Conservation (phyloP, 2,888 invertebrate genomes). For the Polydrusus cervinus region DNA sequence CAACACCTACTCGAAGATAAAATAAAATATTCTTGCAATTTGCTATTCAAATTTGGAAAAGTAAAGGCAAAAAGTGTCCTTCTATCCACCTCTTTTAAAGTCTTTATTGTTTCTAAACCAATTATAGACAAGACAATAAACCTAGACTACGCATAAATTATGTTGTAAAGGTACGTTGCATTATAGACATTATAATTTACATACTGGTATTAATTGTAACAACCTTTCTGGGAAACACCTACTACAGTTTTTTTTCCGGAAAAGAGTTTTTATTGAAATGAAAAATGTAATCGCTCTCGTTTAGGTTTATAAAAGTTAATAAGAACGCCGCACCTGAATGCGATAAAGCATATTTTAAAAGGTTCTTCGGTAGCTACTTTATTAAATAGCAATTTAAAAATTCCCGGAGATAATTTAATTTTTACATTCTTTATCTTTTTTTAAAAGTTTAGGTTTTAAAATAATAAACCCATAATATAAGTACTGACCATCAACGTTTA, state of each 20-base stretch:
- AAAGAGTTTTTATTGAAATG: constrained; percentile 5
- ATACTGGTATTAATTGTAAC: constrained; percentile 27
- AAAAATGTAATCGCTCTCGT: constrained; percentile 23
- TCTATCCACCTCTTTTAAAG: not conserved
- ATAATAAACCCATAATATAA: too few relatives aligned
- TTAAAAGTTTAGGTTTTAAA: not conserved
- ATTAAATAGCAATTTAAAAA: not conserved
- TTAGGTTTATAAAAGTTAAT: constrained; percentile 5
- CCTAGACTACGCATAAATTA: constrained; percentile 20
- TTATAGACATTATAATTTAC: constrained; percentile 25
- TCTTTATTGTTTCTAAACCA: constrained; percentile 19
- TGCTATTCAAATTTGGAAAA: not conserved
- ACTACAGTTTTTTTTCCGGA: constrained; percentile 23
- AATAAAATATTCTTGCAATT: not conserved
- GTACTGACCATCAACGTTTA: too few relatives aligned
- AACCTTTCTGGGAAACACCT: constrained; percentile 35
- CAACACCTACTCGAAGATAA: not conserved
- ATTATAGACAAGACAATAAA: constrained; percentile 43
- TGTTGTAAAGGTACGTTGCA: constrained; percentile 13
- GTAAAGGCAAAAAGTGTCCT: constrained; percentile 9
- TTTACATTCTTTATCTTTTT: not conserved
- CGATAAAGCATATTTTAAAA: constrained; percentile 8
- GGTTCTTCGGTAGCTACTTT: not conserved
- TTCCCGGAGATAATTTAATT: not conserved
- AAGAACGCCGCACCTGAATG: constrained; percentile 18